These are phyloP conservation scores for Cryptocheilus praepositus DNA, from an alignment of 2,888 invertebrate species.

Conservation along the genomic window DNA sequence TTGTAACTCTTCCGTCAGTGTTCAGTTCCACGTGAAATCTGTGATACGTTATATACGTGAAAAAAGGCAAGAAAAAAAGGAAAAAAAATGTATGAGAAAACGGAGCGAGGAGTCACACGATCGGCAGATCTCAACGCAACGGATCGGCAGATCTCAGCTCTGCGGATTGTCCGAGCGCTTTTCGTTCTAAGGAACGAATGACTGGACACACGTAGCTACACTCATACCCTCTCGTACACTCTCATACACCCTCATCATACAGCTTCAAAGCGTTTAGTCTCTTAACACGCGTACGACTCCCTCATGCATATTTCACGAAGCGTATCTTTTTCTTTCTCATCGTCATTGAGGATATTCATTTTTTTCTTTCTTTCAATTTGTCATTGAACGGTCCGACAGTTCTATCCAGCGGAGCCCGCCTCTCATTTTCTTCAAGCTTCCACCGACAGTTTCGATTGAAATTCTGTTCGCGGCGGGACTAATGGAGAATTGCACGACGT, in stretches of 20 bases:
- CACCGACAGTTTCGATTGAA: neutral
- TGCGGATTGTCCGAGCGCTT: neutral
- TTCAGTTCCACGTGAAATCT: slow-evolving; percentile 66
- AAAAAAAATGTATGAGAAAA: too few relatives aligned
- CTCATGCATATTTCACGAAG: slow-evolving; percentile 39
- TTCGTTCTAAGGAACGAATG: neutral
- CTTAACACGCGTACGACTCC: neutral
- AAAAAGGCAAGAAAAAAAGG: neutral
- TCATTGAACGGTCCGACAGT: slow-evolving; percentile 18
- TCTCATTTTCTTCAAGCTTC: too few relatives aligned
- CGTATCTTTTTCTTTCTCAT: slow-evolving; percentile 33
- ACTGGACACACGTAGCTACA: slow-evolving; percentile 28
- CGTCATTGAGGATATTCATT: too few relatives aligned
- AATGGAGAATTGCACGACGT: neutral
- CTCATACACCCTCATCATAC: slow-evolving; percentile 8
- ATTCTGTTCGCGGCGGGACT: neutral
- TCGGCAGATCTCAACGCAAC: neutral
- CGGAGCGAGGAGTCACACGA: slow-evolving; percentile 9
- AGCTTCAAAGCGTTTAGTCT: neutral
- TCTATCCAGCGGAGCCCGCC: too few relatives aligned
- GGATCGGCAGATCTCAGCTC: too few relatives aligned
- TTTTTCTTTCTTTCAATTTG: slow-evolving; percentile 29
- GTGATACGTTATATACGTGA: slow-evolving; percentile 62
- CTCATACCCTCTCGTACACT: slow-evolving; percentile 5
- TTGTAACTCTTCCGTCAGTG: slow-evolving; percentile 44